phyloP scores from a whole-genome alignment of 2,797 vertebrate species.

The Crenichthys baileyi region DNA sequence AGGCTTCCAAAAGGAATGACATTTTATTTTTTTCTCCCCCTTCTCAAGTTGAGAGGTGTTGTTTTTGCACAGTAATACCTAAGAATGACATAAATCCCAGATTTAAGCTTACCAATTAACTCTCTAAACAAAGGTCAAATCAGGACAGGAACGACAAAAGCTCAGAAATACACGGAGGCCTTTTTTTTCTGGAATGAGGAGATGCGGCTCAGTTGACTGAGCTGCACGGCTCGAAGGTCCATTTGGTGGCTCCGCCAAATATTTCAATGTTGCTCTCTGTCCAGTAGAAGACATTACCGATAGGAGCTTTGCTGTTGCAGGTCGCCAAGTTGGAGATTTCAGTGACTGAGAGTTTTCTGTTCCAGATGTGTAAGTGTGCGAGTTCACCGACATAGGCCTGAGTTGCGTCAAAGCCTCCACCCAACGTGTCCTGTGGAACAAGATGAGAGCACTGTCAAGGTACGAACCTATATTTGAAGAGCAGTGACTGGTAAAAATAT shows the following conservation, averaged over 20 bases:
- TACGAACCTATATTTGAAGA: not conserved
- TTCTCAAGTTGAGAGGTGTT: conserved; percentile 68
- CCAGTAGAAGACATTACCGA: conserved; percentile 94
- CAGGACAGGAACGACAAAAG: conserved; percentile 79
- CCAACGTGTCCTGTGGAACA: conserved; percentile 87
- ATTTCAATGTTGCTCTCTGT: conserved; percentile 91
- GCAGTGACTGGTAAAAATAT: no score
- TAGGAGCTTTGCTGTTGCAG: conserved; percentile 88
- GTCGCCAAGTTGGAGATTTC: conserved; percentile 94
- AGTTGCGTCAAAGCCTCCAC: conserved; percentile 94
- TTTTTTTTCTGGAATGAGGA: conserved; percentile 30
- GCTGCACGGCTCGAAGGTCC: conserved; percentile 95
- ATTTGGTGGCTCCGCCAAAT: conserved; percentile 93
- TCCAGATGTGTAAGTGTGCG: conserved; percentile 95
- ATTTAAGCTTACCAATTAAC: conserved; percentile 75
- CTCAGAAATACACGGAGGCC: conserved; percentile 74
- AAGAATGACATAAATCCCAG: conserved; percentile 81
- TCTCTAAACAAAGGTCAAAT: conserved; percentile 76
- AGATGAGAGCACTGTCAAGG: conserved; percentile 3
- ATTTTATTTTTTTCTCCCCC: conserved; percentile 35
- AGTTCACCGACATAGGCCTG: conserved; percentile 94
- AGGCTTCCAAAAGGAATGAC: conserved; percentile 62
- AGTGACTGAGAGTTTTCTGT: conserved; percentile 87
- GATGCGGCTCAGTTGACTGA: conserved; percentile 87
- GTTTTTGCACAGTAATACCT: conserved; percentile 79